phyloP scores from a whole-genome alignment of 2,113 vertebrate genomes.

The Tringa solitaria region DNA sequence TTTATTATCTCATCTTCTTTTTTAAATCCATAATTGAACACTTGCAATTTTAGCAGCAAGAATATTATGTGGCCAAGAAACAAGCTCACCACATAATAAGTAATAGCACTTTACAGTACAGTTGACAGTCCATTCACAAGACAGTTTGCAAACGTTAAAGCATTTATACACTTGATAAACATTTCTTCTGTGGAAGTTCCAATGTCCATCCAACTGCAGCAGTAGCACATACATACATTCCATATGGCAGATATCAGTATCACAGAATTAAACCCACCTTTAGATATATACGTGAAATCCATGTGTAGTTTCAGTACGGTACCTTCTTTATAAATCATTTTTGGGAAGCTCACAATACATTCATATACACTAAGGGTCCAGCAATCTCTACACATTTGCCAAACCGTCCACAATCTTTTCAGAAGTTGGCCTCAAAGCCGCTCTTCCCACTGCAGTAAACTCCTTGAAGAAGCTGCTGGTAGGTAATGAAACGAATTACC shows the following conservation, averaged over 20 bases:
- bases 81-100: slow-evolving; percentile 72
- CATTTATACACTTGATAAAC: slow-evolving; percentile 75
- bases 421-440: slow-evolving; percentile 39
- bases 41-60: slow-evolving; percentile 82
- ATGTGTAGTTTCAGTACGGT: slow-evolving; percentile 47
- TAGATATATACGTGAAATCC: slow-evolving; percentile 46
- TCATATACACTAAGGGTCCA: slow-evolving; percentile 66
- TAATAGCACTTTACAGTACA: slow-evolving; percentile 87
- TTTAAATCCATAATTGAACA: slow-evolving; percentile 66
- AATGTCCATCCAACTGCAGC: slow-evolving; percentile 39
- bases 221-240: slow-evolving; percentile 65
- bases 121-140: slow-evolving; percentile 81
- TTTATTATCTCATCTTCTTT: not conserved
- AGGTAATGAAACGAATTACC: slow-evolving; percentile 74
- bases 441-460: slow-evolving; percentile 44
- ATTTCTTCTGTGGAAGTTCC: slow-evolving; percentile 65
- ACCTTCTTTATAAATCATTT: slow-evolving; percentile 65
- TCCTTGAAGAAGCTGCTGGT: slow-evolving; percentile 70
- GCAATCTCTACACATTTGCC: slow-evolving; percentile 26
- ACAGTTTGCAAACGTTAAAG: slow-evolving; percentile 82
- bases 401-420: slow-evolving; percentile 10
- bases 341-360: slow-evolving; percentile 72
- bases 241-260: slow-evolving; percentile 54
- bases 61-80: slow-evolving; percentile 75
- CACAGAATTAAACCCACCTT: slow-evolving; percentile 67